Percentiles rank a stretch among this genome's conserved stretches.
Evolutionary conservation across 1,140 invertebrate species (phyloP).

Genomic region (Stenopsyche tienmushanensis): DNA sequence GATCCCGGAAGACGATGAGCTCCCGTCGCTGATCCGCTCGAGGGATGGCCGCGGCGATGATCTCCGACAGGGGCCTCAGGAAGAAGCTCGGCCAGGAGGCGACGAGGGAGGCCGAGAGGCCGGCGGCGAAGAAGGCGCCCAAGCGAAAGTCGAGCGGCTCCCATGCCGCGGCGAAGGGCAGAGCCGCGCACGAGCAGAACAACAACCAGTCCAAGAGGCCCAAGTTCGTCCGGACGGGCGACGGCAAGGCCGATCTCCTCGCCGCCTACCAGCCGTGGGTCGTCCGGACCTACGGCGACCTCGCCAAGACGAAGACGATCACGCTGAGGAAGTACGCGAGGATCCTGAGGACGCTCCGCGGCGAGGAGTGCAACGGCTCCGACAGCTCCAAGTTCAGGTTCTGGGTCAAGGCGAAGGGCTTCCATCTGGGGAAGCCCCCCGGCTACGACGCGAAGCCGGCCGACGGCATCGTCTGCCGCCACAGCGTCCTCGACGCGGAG

Average conservation of each 20-base stretch:
- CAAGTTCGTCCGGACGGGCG: slow-evolving; percentile 59
- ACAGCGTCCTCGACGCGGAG: slow-evolving; percentile 62
- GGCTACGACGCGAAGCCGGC: slow-evolving; percentile 68
- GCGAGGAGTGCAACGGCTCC: slow-evolving; percentile 85
- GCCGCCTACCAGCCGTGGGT: slow-evolving; percentile 87
- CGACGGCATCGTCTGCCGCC: slow-evolving; percentile 66
- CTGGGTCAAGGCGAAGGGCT: slow-evolving; percentile 95
- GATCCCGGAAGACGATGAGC: background rate
- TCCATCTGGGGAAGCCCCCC: slow-evolving; percentile 72
- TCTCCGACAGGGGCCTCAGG: slow-evolving; percentile 55
- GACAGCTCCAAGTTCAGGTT: slow-evolving; percentile 95
- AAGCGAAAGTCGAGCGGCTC: slow-evolving; percentile 50
- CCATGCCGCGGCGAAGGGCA: slow-evolving; percentile 48
- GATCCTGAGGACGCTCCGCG: slow-evolving; percentile 81
- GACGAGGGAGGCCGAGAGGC: slow-evolving; percentile 47
- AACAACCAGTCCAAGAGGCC: slow-evolving; percentile 54
- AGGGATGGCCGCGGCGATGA: slow-evolving; percentile 55
- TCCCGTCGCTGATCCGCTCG: slow-evolving; percentile 2
- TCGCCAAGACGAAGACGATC: slow-evolving; percentile 94
- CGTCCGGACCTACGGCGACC: slow-evolving; percentile 88
- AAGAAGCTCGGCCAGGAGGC: slow-evolving; percentile 55
- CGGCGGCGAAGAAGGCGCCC: slow-evolving; percentile 51
- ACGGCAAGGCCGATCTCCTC: slow-evolving; percentile 64
- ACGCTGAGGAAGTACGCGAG: slow-evolving; percentile 87
- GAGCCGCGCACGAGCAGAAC: slow-evolving; percentile 54